Percentiles rank a stretch among this genome's conserved stretches.
Conservation (phyloP, 2,888 invertebrate genomes). For the Temnothorax ravouxi region DNA sequence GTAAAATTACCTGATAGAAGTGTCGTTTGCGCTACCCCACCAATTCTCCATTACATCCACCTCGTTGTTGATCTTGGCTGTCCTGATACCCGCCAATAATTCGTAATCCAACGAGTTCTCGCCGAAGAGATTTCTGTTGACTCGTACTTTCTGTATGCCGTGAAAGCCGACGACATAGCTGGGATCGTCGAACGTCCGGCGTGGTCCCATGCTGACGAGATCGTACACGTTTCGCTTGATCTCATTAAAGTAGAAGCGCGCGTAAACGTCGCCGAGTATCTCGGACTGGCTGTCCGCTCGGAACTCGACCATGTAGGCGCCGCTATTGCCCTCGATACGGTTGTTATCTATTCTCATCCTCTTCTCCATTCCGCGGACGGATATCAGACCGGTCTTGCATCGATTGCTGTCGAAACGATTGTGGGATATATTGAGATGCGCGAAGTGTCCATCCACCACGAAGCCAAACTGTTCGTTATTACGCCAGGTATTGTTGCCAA, state of each 20-base stretch:
- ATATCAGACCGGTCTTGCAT: conserved; percentile 93
- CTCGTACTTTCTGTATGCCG: conserved; percentile 97
- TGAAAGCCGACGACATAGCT: conserved; percentile 96
- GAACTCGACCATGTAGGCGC: conserved; percentile 95
- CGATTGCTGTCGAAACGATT: conserved; percentile 95
- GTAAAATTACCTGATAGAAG: conserved; percentile 89
- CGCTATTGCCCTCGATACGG: conserved; percentile 92
- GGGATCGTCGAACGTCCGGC: conserved; percentile 86
- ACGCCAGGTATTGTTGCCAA: conserved; percentile 95
- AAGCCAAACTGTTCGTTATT: conserved; percentile 95
- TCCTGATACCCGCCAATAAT: conserved; percentile 95
- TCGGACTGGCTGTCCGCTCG: conserved; percentile 97
- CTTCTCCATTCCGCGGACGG: conserved; percentile 98
- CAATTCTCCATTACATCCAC: conserved; percentile 97
- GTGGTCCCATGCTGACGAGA: conserved; percentile 82
- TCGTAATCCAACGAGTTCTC: conserved; percentile 95
- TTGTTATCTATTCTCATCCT: conserved; percentile 94
- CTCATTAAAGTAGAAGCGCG: conserved; percentile 92
- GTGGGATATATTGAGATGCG: conserved; percentile 94
- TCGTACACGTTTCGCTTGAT: conserved; percentile 90
- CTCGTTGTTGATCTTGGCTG: conserved; percentile 94
- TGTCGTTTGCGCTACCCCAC: conserved; percentile 95
- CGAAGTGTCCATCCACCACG: conserved; percentile 97
- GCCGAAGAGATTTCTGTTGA: conserved; percentile 95
- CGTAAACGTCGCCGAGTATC: conserved; percentile 94